A percentile compares a stretch with the other conserved stretches of the same genome.
These are phyloP conservation scores for Channa striata DNA, from an alignment of 2,797 vertebrate species.

Conservation along the genomic window DNA sequence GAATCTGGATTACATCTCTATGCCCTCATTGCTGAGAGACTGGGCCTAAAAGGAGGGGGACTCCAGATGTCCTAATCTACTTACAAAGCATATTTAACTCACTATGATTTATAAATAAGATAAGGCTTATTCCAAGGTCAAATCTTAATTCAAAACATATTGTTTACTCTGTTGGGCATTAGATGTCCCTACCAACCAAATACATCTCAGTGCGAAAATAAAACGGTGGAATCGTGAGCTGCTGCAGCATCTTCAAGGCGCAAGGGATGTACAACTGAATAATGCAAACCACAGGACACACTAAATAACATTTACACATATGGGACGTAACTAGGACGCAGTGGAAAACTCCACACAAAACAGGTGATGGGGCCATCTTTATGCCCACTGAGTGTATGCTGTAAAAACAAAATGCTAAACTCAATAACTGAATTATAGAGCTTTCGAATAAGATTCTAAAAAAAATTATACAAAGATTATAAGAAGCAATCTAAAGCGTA, in stretches of 20 bases:
- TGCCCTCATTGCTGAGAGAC: constrained; percentile 51
- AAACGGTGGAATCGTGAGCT: constrained; percentile 30
- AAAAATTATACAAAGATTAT: constrained; percentile 30
- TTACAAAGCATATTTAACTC: constrained; percentile 85
- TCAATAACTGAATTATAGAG: constrained; percentile 25
- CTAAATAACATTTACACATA: constrained; percentile 49
- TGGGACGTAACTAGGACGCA: constrained; percentile 14
- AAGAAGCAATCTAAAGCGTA: constrained; percentile 20
- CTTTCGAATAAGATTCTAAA: constrained; percentile 24
- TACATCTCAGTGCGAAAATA: constrained; percentile 46
- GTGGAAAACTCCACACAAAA: constrained; percentile 11
- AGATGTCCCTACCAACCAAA: constrained; percentile 50
- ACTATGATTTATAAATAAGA: constrained; percentile 84
- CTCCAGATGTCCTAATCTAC: constrained; percentile 82
- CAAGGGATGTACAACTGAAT: constrained; percentile 39
- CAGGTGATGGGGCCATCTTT: constrained; percentile 2
- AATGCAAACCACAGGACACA: constrained; percentile 49
- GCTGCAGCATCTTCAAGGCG: constrained; percentile 16
- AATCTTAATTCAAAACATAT: constrained; percentile 86
- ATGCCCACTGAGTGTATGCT: constrained; percentile 18
- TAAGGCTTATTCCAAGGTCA: constrained; percentile 83
- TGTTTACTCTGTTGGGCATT: constrained; percentile 78
- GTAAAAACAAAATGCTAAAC: constrained; percentile 22
- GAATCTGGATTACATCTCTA: constrained; percentile 84
- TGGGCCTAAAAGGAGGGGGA: constrained; percentile 28